Base-by-base conservation (phyloP, 1,140 invertebrate genomes). In the Whitmania pigra region DNA sequence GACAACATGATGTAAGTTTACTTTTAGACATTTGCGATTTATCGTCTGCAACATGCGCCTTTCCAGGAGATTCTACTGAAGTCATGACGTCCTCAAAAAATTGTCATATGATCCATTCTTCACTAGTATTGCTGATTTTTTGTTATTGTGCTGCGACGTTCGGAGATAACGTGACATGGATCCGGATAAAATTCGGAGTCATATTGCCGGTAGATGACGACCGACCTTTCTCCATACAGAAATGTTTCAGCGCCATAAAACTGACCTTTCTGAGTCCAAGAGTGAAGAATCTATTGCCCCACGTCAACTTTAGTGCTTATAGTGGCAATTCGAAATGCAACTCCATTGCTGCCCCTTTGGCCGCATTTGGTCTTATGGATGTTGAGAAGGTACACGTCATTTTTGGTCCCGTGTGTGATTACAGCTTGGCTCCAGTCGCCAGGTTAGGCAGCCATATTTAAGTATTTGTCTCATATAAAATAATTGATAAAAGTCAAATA, bases 371-470 rank as follows among this genome's bases (percentile, higher is more conserved):
- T 11, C 76, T 77, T 29, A 78, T 75, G 73, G 72, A 78, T 4
- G 55, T 73, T 27, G 53, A 70, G 13, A 43, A 25, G 36, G 69
- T 70, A 22, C 69, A 70, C 31, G 69, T 70, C 17, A 27, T 95
- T 78, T 86, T 95, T 77, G 93, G 93, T 0, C 89, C 93, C 0
- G 88, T 92, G 6, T 95, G 92, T 81, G 91, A 93, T 76, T 96
- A 93, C 80, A 91, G 91, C 0, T 86, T 94, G 69, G 92, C 92
- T 0, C 92, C 92, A 0, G 90, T 96, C 2, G 89, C 90, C 0
- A 63, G 57, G 57, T 63, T 36, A 36, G 31, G 2, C 31, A 4
- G 20, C 22, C 18, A 18, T 4, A 63, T 63, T 83, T 92, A 25
- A 49, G 9, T 11, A 49, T 49, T n/a, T 49, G 43, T 11, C 31